Conservation (phyloP, 2,888 invertebrate species). For the Cosmia pyralina region DNA sequence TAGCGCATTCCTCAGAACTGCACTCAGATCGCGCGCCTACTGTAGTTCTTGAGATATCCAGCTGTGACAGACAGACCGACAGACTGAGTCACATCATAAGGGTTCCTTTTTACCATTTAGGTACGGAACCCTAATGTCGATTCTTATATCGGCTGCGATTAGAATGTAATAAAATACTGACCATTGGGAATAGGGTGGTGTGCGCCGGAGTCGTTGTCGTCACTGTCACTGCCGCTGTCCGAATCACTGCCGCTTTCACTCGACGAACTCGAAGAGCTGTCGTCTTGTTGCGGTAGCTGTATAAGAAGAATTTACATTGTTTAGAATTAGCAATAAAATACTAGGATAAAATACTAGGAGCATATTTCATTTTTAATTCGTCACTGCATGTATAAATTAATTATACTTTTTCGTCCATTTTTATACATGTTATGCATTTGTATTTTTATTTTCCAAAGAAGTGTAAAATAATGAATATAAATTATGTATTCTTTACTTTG, state of each 20-base stretch:
- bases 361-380: neutral
- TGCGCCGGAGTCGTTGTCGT: conserved; percentile 77
- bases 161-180: conserved; percentile 52
- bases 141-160: too few relatives aligned
- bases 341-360: neutral
- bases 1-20: too few relatives aligned
- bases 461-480: neutral
- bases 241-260: conserved; percentile 86
- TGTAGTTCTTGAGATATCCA: too few relatives aligned
- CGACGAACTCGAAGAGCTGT: conserved; percentile 87
- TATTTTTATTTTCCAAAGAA: neutral
- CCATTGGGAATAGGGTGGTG: conserved; percentile 76
- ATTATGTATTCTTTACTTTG: neutral
- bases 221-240: conserved; percentile 85
- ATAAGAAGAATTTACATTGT: neutral
- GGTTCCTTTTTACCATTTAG: too few relatives aligned
- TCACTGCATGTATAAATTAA: neutral
- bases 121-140: too few relatives aligned
- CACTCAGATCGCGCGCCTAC: too few relatives aligned
- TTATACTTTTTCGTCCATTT: neutral
- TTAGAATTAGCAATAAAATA: conserved; percentile 1
- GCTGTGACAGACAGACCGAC: too few relatives aligned
- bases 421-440: neutral
- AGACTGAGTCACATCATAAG: too few relatives aligned
- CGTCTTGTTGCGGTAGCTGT: conserved; percentile 76